Base-by-base conservation (phyloP, 1,140 invertebrate genomes). In the Drosophila bifasciata region DNA sequence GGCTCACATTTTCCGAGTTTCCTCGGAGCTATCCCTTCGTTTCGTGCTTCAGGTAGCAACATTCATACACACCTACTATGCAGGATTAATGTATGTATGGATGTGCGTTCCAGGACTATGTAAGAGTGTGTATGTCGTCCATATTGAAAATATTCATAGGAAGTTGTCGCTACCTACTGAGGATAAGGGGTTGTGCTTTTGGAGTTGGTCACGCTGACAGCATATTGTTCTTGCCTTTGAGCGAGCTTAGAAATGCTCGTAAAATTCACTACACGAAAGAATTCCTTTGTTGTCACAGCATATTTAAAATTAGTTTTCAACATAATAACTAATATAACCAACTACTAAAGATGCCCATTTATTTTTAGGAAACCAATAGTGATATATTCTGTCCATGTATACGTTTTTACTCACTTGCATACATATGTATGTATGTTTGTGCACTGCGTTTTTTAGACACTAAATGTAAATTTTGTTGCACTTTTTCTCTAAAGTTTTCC, bases 221-320 rank as follows among this genome's bases (percentile, higher is more conserved):
- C 73, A 72, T 76, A 76, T 76, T 76, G 72, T 71, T 56, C 61
- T 56, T 69, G 52, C 36, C 50, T 36, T 36, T 36, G 60, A 55
- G 59, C 45, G 15, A 55, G 63, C 63, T 67, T 56, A 39, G 59
- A 56, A 55, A 73, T 69, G 50, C 71, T 64, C 67, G 64, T 61
- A 67, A 76, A 76, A 76, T 76, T 72, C 57, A 72, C 61, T 76
- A 58, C 73, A 72, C 73, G 68, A 61, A 76, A 61, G 73, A 76
- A 76, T 72, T 72, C 61, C 68, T 76, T 76, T 76, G 73, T 76
- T 76, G 68, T 72, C 57, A 72, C 58, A 67, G 57, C 73, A 76
- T 72, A 36, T 13, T 36, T 36, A 36, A 36, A 36, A 36, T 36
- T 5, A 36, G 32, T 36, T 13, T 25, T 11, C 32, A 36, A 36